Base-by-base conservation (phyloP, 2,797 vertebrate genomes). In the Epinephelus malabaricus region DNA sequence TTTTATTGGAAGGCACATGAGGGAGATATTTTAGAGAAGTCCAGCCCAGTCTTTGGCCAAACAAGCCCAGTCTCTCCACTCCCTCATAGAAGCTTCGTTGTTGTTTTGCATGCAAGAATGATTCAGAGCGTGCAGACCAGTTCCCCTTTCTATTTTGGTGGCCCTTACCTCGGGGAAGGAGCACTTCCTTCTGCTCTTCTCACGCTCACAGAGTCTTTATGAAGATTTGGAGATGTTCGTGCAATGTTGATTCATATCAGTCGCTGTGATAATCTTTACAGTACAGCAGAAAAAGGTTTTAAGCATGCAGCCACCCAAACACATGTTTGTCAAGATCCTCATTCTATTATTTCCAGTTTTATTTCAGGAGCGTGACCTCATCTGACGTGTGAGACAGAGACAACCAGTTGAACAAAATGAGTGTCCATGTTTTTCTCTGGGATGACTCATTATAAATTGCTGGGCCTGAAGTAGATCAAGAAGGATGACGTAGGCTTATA, bases 61-160 rank as follows among this genome's bases (percentile, higher is more conserved):
- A 81, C 74, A 86, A 73, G 60, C 62, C 14, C 15, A 15, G 54
- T 58, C 55, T 53, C 46, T 76, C 70, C 66, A 54, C 79, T 80
- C 54, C 30, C 54, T 78, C 51, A 78, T 68, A 70, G 66, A 81
- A 64, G 65, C 65, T 3, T 43, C 73, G 55, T 68, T 82, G 83
- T 89, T 89, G 71, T 82, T 87, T 53, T 84, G 69, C 80, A n/a
- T 87, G 81, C 69, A 53, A 87, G 73, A 59, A 64, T 70, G 64
- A 91, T 81, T 88, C 76, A 77, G 80, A 85, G 81, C 49, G 63
- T 89, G 82, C 81, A 85, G 84, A 87, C 78, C 81, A 91, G 85
- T 94, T 93, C 92, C 83, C 73, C 23, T 86, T 87, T 89, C 85
- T 94, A 92, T 92, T 93, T 92, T 76, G 50, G 88, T 87, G 79